A percentile compares a stretch with the other conserved stretches of the same genome.
phyloP scores from a whole-genome alignment of 2,797 vertebrate species.

The Notamacropus eugenii region DNA sequence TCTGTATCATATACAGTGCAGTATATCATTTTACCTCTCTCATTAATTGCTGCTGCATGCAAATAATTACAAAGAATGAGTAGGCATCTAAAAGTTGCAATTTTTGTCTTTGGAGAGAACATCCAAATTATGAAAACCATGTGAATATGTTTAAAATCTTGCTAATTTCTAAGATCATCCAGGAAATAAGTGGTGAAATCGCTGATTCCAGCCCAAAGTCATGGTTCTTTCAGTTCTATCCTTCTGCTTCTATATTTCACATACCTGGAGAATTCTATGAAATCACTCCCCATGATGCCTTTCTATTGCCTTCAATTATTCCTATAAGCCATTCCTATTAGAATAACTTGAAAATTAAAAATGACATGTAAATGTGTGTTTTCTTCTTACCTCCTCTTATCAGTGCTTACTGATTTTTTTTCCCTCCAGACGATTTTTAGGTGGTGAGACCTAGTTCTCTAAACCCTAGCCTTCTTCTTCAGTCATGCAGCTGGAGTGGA shows the following conservation, averaged over 20 bases:
- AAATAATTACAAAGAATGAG: conserved; percentile 29
- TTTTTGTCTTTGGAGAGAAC: neutral
- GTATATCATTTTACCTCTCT: neutral
- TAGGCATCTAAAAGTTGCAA: neutral
- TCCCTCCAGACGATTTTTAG: conserved; percentile 53
- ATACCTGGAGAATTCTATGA: conserved; percentile 47
- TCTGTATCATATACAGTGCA: neutral
- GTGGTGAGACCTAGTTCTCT: conserved; percentile 58
- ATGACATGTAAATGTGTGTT: conserved; percentile 62
- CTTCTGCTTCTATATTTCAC: neutral
- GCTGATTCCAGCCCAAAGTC: neutral
- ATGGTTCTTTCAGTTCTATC: neutral
- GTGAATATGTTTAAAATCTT: neutral
- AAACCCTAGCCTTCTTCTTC: conserved; percentile 51
- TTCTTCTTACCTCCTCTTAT: conserved; percentile 52
- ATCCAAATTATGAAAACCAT: neutral
- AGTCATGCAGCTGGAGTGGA: conserved; percentile 63
- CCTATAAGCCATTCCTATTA: conserved; percentile 54
- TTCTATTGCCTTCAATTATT: conserved; percentile 2
- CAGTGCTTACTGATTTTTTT: conserved; percentile 67
- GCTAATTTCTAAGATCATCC: neutral
- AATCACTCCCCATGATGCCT: conserved; percentile 42
- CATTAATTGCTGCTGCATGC: conserved; percentile 4
- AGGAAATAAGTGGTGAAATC: neutral
- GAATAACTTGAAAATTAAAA: conserved; percentile 57